Evolutionary conservation across 2,888 invertebrate species (phyloP).

Genomic region (Thecophora atra): DNA sequence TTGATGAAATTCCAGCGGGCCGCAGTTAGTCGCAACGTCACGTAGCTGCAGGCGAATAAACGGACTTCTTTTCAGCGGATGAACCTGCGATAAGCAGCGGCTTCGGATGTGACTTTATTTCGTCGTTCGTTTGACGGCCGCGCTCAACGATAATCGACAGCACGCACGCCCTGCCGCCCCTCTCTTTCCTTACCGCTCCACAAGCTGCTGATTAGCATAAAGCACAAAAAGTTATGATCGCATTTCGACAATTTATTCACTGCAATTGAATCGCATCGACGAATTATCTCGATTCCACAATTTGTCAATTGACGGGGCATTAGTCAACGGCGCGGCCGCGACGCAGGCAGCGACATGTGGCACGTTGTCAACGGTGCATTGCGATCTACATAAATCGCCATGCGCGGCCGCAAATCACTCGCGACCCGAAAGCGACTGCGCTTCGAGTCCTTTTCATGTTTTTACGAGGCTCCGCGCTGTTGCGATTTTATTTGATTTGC

Average conservation of each 20-base stretch:
- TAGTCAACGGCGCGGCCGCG: slow-evolving; percentile 24
- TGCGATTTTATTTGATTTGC: slow-evolving; percentile 24
- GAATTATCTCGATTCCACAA: slow-evolving; percentile 31
- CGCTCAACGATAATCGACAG: too few species aligned
- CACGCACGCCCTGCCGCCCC: too few species aligned
- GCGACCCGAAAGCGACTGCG: background rate
- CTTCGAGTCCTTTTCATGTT: too few species aligned
- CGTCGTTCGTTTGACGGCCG: background rate
- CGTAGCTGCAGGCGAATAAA: background rate
- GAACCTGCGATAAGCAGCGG: background rate
- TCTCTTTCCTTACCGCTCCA: too few species aligned
- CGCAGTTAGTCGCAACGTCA: background rate
- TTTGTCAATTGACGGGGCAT: slow-evolving; percentile 38
- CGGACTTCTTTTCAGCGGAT: background rate
- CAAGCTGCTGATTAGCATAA: too few species aligned
- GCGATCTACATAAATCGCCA: slow-evolving; percentile 58
- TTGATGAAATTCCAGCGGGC: background rate
- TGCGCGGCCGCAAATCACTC: slow-evolving; percentile 42
- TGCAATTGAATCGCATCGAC: too few species aligned
- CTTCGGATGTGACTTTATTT: background rate
- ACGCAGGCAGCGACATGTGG: slow-evolving; percentile 47
- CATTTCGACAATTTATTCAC: too few species aligned
- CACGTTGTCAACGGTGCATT: slow-evolving; percentile 59
- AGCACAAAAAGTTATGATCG: too few species aligned
- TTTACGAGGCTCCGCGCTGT: background rate